Evolutionary conservation across 2,113 vertebrate genomes (phyloP).

Genomic region (Xenotilapia caudafasciata): DNA sequence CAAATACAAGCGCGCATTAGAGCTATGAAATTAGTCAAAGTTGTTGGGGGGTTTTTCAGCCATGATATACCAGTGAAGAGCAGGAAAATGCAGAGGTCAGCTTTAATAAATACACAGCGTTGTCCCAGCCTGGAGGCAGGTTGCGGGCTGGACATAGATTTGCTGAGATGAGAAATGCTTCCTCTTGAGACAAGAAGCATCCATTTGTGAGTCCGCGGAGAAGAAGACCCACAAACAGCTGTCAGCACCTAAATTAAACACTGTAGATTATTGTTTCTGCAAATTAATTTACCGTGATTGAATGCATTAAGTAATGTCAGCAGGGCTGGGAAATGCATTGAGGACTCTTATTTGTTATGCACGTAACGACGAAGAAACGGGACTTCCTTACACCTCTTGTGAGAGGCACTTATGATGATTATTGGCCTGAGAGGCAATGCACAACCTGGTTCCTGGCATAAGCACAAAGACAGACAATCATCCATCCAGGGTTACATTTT

Average conservation of each 20-base stretch:
- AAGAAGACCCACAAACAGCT: not conserved
- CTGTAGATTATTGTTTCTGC: not conserved
- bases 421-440: not conserved
- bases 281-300: conserved; percentile 1
- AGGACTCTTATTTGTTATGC: not conserved
- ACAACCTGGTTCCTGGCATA: not conserved
- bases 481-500: not conserved
- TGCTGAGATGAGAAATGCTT: not conserved
- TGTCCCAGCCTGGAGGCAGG: not conserved
- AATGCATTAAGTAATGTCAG: not conserved
- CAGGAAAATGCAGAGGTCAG: not conserved
- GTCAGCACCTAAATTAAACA: not conserved
- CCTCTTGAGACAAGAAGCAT: not conserved
- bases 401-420: not conserved
- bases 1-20: conserved; percentile 7
- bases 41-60: not conserved
- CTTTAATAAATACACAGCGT: conserved; percentile 49
- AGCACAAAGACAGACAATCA: not conserved
- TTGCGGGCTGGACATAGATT: not conserved
- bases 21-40: conserved; percentile 32
- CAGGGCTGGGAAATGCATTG: not conserved
- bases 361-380: not conserved
- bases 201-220: not conserved
- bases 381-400: not conserved
- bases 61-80: not conserved